Evolutionary conservation across 2,888 invertebrate species (phyloP), one percentile per base, ranked within the genome.

Genomic region (Platycheirus albimanus): DNA sequence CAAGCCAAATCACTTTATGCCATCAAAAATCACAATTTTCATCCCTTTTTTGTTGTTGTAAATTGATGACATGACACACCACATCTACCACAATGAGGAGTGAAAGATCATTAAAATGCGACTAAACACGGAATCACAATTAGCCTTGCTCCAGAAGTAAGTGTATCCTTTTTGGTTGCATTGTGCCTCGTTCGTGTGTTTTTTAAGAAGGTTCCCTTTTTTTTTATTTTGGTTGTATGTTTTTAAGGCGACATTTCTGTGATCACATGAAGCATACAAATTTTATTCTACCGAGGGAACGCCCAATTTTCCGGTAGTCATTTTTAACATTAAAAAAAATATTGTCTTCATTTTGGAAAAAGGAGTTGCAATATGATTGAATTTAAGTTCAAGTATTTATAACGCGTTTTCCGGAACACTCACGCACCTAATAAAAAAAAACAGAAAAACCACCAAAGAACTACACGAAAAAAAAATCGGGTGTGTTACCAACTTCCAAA

Each of bases 71-170:
- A 66, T 66, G 66, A 78, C 66, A 72, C 72, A 72, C 66, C 54
- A 47, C 61, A 24, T 6, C 24, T 6, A 24, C 24, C 24, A 33
- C 7, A 33, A 33, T 8, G 30, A n/a, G 66, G 24, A 36, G 66
- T 13, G 8, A 72, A 71, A 45, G 47, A 58, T 72, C 78, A 78
- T 78, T 78, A 72, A 78, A 78, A 72, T 67, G 64, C 58, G 66
- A 64, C 71, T 72, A 58, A 78, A 78, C 78, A 78, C 61, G 78
- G 78, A 78, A 78, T 78, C 66, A 78, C 78, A 78, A 78, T 78
- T 78, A 78, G 78, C 51, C 72, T 52, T 72, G 78, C 78, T 78
- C 72, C 78, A 78, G 51, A 78, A 24, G 24, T 4, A 24, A 24
- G 24, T 24, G 30, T 75, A 77, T 77, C 77, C 77, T 70, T 77